Percentiles rank a stretch among this genome's conserved stretches.
Conservation (phyloP, 2,797 vertebrate genomes). For the Echeneis naucrates region DNA sequence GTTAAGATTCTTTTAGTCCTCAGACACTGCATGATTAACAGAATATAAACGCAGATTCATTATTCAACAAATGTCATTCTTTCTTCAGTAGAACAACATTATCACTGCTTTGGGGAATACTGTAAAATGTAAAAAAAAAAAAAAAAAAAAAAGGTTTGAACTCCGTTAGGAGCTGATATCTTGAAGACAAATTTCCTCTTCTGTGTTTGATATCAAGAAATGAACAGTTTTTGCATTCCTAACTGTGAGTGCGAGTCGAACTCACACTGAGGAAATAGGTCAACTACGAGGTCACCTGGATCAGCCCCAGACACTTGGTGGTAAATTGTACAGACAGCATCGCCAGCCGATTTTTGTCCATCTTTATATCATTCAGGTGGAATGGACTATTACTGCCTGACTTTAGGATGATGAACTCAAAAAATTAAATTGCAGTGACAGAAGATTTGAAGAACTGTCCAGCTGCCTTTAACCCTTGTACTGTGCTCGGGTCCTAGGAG, state of each 20-base stretch:
- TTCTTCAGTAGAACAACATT: not conserved
- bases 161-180: not conserved
- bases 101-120: too few relatives aligned
- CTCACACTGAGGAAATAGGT: not conserved
- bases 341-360: not conserved
- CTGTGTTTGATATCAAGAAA: not conserved
- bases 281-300: not conserved
- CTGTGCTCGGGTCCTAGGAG: too few relatives aligned
- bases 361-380: conserved; percentile 1
- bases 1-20: too few relatives aligned
- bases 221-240: not conserved
- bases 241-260: not conserved
- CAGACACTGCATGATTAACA: not conserved
- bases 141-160: too few relatives aligned
- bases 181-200: not conserved
- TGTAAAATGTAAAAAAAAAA: too few relatives aligned
- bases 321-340: not conserved
- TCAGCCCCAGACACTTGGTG: conserved; percentile 7
- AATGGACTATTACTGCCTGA: not conserved
- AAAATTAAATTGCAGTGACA: too few relatives aligned
- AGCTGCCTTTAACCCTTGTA: not conserved
- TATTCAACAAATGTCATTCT: not conserved
- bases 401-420: not conserved
- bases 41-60: not conserved
- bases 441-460: conserved; percentile 9